Evolutionary conservation across 2,888 invertebrate species (phyloP).

Genomic region (Argyra leucocephala): DNA sequence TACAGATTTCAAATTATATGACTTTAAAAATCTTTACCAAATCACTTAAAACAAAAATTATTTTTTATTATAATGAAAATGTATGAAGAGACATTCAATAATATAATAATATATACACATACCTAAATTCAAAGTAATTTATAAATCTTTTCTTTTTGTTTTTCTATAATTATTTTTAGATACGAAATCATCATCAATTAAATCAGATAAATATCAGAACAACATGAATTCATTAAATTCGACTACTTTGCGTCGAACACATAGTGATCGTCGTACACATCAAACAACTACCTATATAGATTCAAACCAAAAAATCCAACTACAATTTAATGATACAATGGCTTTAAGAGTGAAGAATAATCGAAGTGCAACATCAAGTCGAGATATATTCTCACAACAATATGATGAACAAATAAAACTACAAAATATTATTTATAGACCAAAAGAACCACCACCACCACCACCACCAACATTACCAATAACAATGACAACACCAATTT

Average conservation of each 20-base stretch:
- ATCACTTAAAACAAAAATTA: too few species aligned
- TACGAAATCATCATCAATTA: not conserved
- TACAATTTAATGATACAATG: slow-evolving; percentile 65
- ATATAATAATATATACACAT: too few species aligned
- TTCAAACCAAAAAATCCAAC: slow-evolving; percentile 27
- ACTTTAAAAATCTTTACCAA: too few species aligned
- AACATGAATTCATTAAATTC: not conserved
- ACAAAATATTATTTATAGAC: slow-evolving; percentile 32
- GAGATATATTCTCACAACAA: slow-evolving; percentile 13
- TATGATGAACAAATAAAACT: slow-evolving; percentile 15
- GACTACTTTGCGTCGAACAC: slow-evolving; percentile 36
- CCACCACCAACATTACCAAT: slow-evolving; percentile 13
- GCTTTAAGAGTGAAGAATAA: slow-evolving; percentile 59
- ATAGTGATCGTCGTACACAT: slow-evolving; percentile 41
- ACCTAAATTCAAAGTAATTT: too few species aligned
- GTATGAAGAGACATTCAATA: too few species aligned
- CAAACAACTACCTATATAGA: slow-evolving; percentile 37
- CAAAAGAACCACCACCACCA: slow-evolving; percentile 41
- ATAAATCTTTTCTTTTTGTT: too few species aligned
- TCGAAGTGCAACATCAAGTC: slow-evolving; percentile 42
- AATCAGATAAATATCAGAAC: not conserved
- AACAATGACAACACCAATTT: slow-evolving; percentile 9
- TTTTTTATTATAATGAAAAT: too few species aligned
- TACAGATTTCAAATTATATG: too few species aligned
- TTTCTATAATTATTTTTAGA: not conserved